Evolutionary conservation across 2,888 invertebrate genomes (phyloP), one percentile per base, ranked within the genome.

Genomic region (Scelioninae gen. 1): DNA sequence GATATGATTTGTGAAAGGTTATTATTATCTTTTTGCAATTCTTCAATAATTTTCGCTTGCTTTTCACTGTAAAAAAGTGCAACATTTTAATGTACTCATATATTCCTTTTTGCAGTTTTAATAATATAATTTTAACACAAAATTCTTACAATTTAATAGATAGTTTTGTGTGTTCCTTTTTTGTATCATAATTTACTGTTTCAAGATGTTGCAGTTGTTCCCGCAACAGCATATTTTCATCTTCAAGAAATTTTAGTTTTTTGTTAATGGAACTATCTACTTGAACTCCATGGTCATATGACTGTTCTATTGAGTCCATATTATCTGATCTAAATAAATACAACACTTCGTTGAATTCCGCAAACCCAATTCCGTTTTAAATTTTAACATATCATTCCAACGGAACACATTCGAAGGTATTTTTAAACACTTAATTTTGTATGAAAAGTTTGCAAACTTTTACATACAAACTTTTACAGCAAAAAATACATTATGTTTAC

Each of bases 1-100:
- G n/a, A 7, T 15, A 62, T 15, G 15, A 4, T 9, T 29, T 47
- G 47, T 13, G 5, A 31, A 0, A 47, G 45, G 15, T 45, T 45
- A 45, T 62, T 31, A 31, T 62, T 62, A 13, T 62, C 62, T 6
- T 45, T n/a, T 32, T 45, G 62, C 11, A 62, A 32, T 32, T 62
- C 62, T 31, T 45, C 31, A n/a, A 23, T 40, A 16, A 58, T 5
- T 40, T 40, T 58, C 32, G 5, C 40, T 10, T 40, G 40, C 32
- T 58, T 58, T 40, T 58, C 58, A 0, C 56, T 56, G n/a, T 38
- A 11, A 56, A 29, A 51, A 51, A 51, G 29, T 29, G n/a, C 16
- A 15, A 16, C n/a, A 4, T 23, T 23, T 23, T 23, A 23, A 4
- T 4, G 4, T 2, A 23, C 23, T 23, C 23, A 47, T 53, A 31